Evolutionary conservation across 2,888 invertebrate genomes (phyloP), one percentile per base, ranked within the genome.

Genomic region (Lycocerus yunnanus): DNA sequence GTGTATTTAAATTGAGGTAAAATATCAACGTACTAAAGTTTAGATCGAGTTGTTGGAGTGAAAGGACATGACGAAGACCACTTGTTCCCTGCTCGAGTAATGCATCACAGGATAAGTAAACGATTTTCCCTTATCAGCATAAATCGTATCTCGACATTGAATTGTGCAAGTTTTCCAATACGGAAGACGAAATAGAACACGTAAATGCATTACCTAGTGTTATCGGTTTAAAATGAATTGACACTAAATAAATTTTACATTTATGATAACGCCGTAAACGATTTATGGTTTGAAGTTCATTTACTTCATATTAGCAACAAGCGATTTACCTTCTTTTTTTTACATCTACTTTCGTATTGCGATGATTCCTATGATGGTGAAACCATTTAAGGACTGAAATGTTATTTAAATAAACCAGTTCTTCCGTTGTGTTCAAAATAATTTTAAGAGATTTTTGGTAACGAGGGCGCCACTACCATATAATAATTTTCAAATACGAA

Each of bases 71-170:
- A 66, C 58, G 73, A 70, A 66, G 66, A 66, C 60, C 66, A 66
- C 58, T 63, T 15, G 68, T 69, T 27, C 66, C 21, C 59, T 20
- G 66, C 67, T 67, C 16, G 43, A 24, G 69, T 70, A 71, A 66
- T 71, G 74, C 68, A 71, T 68, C 71, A 74, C 58, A 15, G 27
- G 21, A 20, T 66, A 43, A 63, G 61, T 63, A 63, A 63, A 63
- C 59, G 15, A 43, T 67, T 72, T 72, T 66, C 66, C 58, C 66
- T 72, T 72, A 72, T 72, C 72, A 72, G 66, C 72, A 72, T 72
- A 72, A 72, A 72, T 72, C 66, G 67, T 16, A 70, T 14, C 43
- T 66, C 60, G 13, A 67, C 20, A 20, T 58, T 71, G 68, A 73
- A 15, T 67, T 59, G 20, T 72, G 58, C 67, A 72, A 73, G 68